Evolutionary conservation across 1,140 invertebrate species (phyloP).

Genomic region (Argopecten irradians): DNA sequence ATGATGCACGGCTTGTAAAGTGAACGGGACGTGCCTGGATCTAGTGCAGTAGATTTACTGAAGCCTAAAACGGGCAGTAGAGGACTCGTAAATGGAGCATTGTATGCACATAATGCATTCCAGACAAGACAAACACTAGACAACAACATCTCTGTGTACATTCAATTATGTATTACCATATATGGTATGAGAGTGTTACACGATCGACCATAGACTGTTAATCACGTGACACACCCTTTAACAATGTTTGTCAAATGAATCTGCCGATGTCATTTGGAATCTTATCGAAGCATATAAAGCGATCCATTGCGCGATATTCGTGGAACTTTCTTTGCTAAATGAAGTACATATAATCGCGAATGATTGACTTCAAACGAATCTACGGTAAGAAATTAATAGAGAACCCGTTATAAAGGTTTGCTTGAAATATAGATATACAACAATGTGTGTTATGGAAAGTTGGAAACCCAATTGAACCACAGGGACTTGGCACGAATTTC

Average conservation of each 20-base stretch:
- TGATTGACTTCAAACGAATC: too few relatives aligned
- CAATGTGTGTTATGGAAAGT: too few relatives aligned
- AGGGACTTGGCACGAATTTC: too few relatives aligned
- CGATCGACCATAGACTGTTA: not conserved
- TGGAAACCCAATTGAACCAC: too few relatives aligned
- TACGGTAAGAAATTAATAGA: too few relatives aligned
- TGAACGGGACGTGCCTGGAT: not conserved
- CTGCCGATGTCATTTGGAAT: not conserved
- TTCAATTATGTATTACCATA: slow-evolving; percentile 4
- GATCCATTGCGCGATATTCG: too few relatives aligned
- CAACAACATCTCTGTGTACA: not conserved
- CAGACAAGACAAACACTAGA: not conserved
- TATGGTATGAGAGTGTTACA: not conserved
- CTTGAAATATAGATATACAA: too few relatives aligned
- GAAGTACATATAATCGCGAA: too few relatives aligned
- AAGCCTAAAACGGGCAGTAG: not conserved
- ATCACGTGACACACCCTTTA: not conserved
- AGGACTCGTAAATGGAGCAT: not conserved
- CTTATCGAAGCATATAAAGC: not conserved
- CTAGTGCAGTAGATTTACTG: not conserved
- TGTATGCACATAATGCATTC: not conserved
- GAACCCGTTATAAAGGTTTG: too few relatives aligned
- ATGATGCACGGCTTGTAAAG: not conserved
- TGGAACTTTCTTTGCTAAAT: too few relatives aligned
- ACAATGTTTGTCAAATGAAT: not conserved